Evolutionary conservation across 2,888 invertebrate species (phyloP).

Genomic region (Drosophila pegasa): DNA sequence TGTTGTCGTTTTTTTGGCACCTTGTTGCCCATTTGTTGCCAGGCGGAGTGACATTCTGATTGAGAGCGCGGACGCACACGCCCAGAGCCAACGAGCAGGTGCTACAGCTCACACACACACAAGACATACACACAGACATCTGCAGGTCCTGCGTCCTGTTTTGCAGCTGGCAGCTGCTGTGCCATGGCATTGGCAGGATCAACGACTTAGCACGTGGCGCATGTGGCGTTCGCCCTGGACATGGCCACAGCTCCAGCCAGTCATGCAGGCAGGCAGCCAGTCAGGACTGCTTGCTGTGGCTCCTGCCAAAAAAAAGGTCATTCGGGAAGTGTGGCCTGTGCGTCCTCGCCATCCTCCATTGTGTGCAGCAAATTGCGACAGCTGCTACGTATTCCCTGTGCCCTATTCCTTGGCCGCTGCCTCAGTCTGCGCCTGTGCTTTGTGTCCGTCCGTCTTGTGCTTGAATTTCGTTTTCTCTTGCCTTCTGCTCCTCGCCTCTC

Average conservation of each 20-base stretch:
- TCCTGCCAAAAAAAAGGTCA: conserved; percentile 78
- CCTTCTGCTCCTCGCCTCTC: background rate
- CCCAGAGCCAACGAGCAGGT: conserved; percentile 53
- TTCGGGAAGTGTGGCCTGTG: conserved; percentile 72
- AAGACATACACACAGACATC: background rate
- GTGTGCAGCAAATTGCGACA: conserved; percentile 55
- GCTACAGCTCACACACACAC: conserved; percentile 17
- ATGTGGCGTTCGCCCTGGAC: conserved; percentile 62
- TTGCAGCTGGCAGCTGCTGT: conserved; percentile 58
- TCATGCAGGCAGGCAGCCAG: conserved; percentile 3
- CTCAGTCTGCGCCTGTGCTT: conserved; percentile 25
- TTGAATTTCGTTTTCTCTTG: conserved; percentile 33
- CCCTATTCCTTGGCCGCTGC: conserved; percentile 11
- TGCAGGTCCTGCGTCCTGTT: conserved; percentile 42
- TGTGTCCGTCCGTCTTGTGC: conserved; percentile 38
- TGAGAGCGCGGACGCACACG: conserved; percentile 56
- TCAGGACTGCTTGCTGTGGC: conserved; percentile 46
- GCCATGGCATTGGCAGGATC: conserved; percentile 67
- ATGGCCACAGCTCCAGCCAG: conserved; percentile 27
- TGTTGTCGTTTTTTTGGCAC: conserved; percentile 40
- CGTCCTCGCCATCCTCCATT: conserved; percentile 42
- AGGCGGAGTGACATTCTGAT: conserved; percentile 69
- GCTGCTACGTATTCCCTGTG: conserved; percentile 43
- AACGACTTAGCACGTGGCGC: conserved; percentile 79
- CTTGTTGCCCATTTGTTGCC: conserved; percentile 67